A percentile compares a stretch with the other conserved stretches of the same genome.
These are phyloP conservation scores for Tinamus major DNA, from an alignment of 2,797 vertebrate genomes.

Conservation along the genomic window DNA sequence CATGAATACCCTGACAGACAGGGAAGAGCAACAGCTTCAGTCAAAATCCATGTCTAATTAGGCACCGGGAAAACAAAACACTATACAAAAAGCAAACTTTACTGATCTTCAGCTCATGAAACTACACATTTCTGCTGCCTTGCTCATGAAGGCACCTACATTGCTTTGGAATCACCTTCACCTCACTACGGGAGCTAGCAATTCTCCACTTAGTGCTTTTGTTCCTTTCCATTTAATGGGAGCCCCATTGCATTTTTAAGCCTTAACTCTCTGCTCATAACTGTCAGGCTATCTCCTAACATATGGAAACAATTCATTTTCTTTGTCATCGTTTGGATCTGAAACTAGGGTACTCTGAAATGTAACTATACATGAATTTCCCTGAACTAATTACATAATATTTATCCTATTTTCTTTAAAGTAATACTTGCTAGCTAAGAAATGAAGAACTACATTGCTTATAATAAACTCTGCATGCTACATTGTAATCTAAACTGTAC, in stretches of 20 bases:
- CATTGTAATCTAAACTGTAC: slow-evolving; percentile 82
- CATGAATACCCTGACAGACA: fast-evolving
- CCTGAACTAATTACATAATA: slow-evolving; percentile 82
- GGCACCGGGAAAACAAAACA: neutral
- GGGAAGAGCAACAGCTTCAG: neutral
- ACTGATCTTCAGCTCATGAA: neutral
- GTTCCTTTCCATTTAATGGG: neutral
- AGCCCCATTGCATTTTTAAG: slow-evolving; percentile 13
- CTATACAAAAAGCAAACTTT: neutral
- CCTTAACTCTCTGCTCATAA: slow-evolving; percentile 58
- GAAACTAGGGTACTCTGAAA: slow-evolving; percentile 74
- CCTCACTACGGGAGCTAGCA: neutral
- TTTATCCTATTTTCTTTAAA: slow-evolving; percentile 82
- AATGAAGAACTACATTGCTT: slow-evolving; percentile 77
- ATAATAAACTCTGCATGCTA: slow-evolving; percentile 80
- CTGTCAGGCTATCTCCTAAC: slow-evolving; percentile 66
- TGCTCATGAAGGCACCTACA: neutral
- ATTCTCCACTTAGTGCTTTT: neutral
- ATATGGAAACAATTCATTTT: slow-evolving; percentile 81
- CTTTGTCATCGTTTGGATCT: slow-evolving; percentile 77
- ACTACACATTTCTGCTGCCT: neutral
- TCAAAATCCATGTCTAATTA: neutral
- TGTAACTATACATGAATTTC: slow-evolving; percentile 78
- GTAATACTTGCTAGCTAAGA: slow-evolving; percentile 73
- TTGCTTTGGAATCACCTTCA: slow-evolving; percentile 33